phyloP scores from a whole-genome alignment of 2,888 invertebrate species.

The Desoria tigrina region DNA sequence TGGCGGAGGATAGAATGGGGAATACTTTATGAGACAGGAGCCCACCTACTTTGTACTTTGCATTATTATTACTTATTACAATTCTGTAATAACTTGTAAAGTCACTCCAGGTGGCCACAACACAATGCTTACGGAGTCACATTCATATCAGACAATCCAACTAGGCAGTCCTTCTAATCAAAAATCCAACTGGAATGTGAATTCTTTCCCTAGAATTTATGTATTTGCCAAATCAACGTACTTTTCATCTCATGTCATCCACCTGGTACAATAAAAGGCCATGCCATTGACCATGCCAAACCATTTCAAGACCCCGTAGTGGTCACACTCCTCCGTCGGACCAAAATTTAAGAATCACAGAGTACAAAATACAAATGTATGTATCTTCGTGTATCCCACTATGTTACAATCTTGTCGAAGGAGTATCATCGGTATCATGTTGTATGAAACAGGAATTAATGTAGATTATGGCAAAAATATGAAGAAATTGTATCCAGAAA shows the following conservation, averaged over 20 bases:
- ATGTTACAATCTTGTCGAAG: too few relatives aligned
- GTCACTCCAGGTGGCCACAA: slow-evolving; percentile 25
- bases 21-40: slow-evolving; percentile 29
- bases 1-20: slow-evolving; percentile 1
- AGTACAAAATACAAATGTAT: too few relatives aligned
- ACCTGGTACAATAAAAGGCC: slow-evolving; percentile 12
- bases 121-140: slow-evolving; percentile 3
- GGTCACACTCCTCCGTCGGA: too few relatives aligned
- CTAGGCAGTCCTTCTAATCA: slow-evolving; percentile 10
- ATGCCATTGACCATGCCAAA: background rate
- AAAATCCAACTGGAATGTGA: slow-evolving; percentile 5
- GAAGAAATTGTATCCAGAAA: too few relatives aligned
- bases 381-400: too few relatives aligned
- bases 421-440: too few relatives aligned
- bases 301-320: too few relatives aligned
- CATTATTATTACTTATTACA: slow-evolving; percentile 33
- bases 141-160: slow-evolving; percentile 8
- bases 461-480: too few relatives aligned
- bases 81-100: slow-evolving; percentile 27
- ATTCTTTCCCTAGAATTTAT: slow-evolving; percentile 8
- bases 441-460: too few relatives aligned
- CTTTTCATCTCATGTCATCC: slow-evolving; percentile 1
- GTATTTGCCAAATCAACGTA: slow-evolving; percentile 5
- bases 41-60: slow-evolving; percentile 27
- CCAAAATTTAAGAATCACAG: too few relatives aligned